A percentile compares a stretch with the other conserved stretches of the same genome.
Evolutionary conservation across 2,113 vertebrate species (phyloP).

Genomic region (Benitochromis conjunctus): DNA sequence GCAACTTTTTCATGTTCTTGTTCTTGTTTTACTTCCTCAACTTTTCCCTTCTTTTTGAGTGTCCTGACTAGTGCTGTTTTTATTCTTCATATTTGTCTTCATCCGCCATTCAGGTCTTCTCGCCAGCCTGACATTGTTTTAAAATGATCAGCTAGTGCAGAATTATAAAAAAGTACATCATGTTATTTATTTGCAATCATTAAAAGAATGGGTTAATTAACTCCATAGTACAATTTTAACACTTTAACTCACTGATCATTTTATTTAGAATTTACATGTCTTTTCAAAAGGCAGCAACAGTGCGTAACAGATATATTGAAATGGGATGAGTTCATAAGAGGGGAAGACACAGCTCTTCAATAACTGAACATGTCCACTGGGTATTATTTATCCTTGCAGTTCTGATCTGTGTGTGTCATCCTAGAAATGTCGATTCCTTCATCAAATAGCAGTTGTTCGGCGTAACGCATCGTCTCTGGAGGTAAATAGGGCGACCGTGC

Average conservation of each 20-base stretch:
- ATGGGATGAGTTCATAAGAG: background rate
- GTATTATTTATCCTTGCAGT: slow-evolving; percentile 68
- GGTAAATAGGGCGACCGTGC: slow-evolving; percentile 77
- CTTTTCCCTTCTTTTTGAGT: background rate
- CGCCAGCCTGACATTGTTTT: too few species aligned
- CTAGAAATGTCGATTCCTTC: slow-evolving; percentile 72
- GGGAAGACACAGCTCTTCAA: background rate
- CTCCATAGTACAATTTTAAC: background rate
- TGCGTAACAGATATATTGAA: rapidly evolving
- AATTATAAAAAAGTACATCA: background rate
- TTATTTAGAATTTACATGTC: background rate
- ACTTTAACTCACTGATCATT: background rate
- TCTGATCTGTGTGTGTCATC: slow-evolving; percentile 80
- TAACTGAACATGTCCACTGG: background rate
- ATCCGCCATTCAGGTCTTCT: too few species aligned
- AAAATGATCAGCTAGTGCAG: too few species aligned
- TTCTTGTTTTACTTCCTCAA: background rate
- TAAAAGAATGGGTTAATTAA: background rate
- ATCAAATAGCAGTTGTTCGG: slow-evolving; percentile 73
- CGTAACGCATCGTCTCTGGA: slow-evolving; percentile 63
- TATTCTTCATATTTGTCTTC: background rate
- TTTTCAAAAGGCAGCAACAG: background rate
- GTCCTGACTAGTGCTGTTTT: background rate
- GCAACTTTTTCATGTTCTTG: background rate
- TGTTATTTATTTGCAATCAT: background rate